Base-by-base conservation (phyloP, 2,888 invertebrate genomes). In the Emmelina monodactyla region DNA sequence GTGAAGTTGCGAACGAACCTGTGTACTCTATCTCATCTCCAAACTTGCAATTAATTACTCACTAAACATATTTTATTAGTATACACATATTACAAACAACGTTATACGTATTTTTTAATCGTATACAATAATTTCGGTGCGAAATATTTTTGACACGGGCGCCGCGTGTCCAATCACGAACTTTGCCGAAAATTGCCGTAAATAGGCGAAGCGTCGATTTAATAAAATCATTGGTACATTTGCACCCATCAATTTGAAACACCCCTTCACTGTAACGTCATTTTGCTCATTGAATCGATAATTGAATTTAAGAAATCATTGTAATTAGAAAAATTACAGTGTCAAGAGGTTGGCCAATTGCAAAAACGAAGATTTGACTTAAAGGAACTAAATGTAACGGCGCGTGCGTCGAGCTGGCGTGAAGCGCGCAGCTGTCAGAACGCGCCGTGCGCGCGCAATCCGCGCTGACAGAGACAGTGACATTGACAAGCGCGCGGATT, bases 311-410 rank as follows among this genome's bases (percentile, higher is more conserved):
- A 30, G 39, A 39, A 41, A 49, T 53, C 52, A 51, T 62, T 52
- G 25, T 53, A 60, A 58, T 60, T 56, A 51, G 58, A 59, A 68
- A 58, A 66, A 25, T 25, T 71, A 81, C 80, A 80, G 76, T 78
- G 78, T 62, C 55, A 63, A 70, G 75, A 73, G 76, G 78, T 69
- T 79, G 80, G 81, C 80, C 80, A 79, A 80, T 80, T 80, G 80
- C 81, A 81, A 80, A 81, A 81, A 81, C 81, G 81, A 80, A 80
- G 80, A 75, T 81, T 80, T 81, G 64, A 62, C 65, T 73, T 76
- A 72, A 61, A 62, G 68, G 65, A 68, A 72, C 67, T 71, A 65
- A 75, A 56, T 54, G 66, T 71, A 69, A 52, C 65, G 60, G 54
- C 47, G 32, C 47, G 32, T 50, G 62, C 69, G 56, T 63, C 51